phyloP scores from a whole-genome alignment of 2,797 vertebrate species.

The Pachyuromys duprasi region DNA sequence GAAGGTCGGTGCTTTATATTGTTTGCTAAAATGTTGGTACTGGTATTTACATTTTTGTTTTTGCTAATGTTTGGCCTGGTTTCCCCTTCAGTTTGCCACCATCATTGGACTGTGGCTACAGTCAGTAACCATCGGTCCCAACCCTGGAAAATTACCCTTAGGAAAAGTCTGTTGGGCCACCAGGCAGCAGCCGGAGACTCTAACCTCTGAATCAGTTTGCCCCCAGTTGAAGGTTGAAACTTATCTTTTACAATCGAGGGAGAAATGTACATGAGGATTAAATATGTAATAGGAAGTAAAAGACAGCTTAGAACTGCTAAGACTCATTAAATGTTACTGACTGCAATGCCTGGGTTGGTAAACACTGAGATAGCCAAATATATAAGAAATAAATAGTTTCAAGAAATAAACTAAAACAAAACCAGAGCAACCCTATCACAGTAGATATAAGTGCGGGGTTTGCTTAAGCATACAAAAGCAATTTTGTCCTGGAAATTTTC shows the following conservation, averaged over 20 bases:
- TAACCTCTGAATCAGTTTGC: too few relatives aligned
- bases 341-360: not conserved
- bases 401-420: not conserved
- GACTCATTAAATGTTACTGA: not conserved
- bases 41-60: slow-evolving; percentile 23
- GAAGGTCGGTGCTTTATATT: not conserved
- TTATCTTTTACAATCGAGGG: not conserved
- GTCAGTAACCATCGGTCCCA: too few relatives aligned
- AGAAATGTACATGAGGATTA: not conserved
- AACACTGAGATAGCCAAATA: not conserved
- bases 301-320: not conserved
- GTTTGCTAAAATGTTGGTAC: slow-evolving; percentile 8
- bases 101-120: too few relatives aligned
- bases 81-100: not conserved
- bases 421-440: not conserved
- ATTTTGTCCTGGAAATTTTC: not conserved
- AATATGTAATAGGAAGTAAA: slow-evolving; percentile 29
- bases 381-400: not conserved
- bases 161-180: too few relatives aligned
- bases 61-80: slow-evolving; percentile 42
- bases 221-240: too few relatives aligned
- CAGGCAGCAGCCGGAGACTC: too few relatives aligned
- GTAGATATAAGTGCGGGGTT: not conserved
- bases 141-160: too few relatives aligned
- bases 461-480: not conserved